phyloP scores from a whole-genome alignment of 2,113 vertebrate species.

The Myrmophylax atrothorax region DNA sequence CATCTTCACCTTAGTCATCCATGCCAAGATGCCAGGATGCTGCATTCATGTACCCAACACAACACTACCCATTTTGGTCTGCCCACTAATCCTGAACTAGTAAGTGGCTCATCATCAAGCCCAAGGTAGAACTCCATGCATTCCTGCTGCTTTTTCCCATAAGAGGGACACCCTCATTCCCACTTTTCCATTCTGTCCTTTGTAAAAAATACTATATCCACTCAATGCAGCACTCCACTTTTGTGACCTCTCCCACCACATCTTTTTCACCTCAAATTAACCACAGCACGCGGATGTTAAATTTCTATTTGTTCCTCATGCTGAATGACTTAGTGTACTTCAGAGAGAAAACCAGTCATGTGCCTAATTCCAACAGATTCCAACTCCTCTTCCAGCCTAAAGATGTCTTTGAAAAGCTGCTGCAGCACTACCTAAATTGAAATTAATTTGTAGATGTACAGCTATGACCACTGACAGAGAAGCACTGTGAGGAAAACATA shows the following conservation, averaged over 20 bases:
- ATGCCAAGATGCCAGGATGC: neutral
- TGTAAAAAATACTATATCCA: neutral
- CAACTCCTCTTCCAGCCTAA: neutral
- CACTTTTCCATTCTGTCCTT: neutral
- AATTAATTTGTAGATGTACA: neutral
- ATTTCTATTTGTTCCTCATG: neutral
- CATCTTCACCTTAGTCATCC: accelerated
- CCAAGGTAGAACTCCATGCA: neutral
- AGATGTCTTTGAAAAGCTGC: neutral
- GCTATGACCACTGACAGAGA: accelerated
- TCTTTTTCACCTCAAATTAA: neutral
- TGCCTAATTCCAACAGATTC: neutral
- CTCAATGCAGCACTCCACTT: neutral
- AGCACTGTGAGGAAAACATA: neutral
- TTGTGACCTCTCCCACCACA: neutral
- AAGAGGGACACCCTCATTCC: neutral
- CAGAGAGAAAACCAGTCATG: neutral
- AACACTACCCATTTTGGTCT: neutral
- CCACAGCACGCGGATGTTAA: neutral
- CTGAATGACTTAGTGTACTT: neutral
- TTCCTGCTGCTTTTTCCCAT: neutral
- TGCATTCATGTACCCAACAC: neutral
- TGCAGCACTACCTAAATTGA: neutral
- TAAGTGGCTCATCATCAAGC: neutral
- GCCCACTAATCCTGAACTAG: neutral